Percentiles rank a stretch among this genome's conserved stretches.
phyloP scores from a whole-genome alignment of 1,140 invertebrate species.

The Rhopalosiphum maidis region DNA sequence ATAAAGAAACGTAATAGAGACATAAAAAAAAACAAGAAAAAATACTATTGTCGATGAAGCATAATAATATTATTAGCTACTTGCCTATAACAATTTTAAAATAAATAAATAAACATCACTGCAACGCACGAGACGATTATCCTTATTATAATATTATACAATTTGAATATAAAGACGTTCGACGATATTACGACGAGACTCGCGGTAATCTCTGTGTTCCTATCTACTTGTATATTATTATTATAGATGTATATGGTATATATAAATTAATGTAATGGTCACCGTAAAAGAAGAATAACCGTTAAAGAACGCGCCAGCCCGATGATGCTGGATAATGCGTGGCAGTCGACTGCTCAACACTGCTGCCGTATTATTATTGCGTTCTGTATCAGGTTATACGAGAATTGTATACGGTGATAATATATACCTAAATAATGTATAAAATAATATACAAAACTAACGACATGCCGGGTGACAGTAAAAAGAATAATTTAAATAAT shows the following conservation, averaged over 20 bases:
- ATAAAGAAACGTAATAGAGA: not conserved
- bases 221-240: not conserved
- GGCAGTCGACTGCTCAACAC: slow-evolving; percentile 1
- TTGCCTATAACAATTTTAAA: not conserved
- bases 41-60: not conserved
- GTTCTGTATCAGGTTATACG: slow-evolving; percentile 20
- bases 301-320: not conserved
- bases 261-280: not conserved
- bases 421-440: not conserved
- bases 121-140: not conserved
- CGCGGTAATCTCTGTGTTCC: slow-evolving; percentile 16
- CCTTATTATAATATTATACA: not conserved
- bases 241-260: not conserved
- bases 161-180: slow-evolving; percentile 36
- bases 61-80: not conserved
- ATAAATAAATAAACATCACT: not conserved
- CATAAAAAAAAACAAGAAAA: not conserved
- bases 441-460: not conserved
- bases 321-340: not conserved
- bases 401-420: not conserved
- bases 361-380: not conserved
- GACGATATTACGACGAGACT: not conserved
- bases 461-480: not conserved
- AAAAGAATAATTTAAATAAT: not conserved
- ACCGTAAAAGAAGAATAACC: slow-evolving; percentile 1